Percentiles rank a stretch among this genome's conserved stretches.
Conservation (phyloP, 2,797 vertebrate species). For the Dermochelys coriacea region DNA sequence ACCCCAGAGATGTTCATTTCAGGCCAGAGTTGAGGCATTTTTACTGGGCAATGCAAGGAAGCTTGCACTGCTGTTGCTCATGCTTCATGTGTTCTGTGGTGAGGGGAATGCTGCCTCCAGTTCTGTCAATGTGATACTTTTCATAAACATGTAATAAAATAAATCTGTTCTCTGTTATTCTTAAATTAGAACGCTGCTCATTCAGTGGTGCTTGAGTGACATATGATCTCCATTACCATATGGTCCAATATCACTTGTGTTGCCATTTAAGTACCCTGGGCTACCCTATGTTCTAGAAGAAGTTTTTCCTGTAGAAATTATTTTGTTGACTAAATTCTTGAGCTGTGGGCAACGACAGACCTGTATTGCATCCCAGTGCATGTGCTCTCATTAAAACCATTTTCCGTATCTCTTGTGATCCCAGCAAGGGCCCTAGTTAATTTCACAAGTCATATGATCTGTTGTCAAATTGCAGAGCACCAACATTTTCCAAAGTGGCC, state of each 20-base stretch:
- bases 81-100: background rate
- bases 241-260: background rate
- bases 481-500: background rate
- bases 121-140: background rate
- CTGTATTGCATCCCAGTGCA: background rate
- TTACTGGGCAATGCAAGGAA: background rate
- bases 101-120: too few relatives aligned
- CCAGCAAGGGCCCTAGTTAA: background rate
- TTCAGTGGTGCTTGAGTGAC: conserved; percentile 7
- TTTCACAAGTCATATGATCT: background rate
- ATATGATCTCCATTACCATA: background rate
- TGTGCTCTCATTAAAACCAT: background rate
- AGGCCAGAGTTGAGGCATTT: background rate
- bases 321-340: background rate
- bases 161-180: background rate
- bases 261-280: background rate
- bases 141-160: background rate
- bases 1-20: background rate
- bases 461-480: conserved; percentile 2
- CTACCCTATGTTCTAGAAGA: background rate
- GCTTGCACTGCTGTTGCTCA: background rate
- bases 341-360: background rate
- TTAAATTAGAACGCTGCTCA: background rate
- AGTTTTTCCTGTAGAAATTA: background rate
- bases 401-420: background rate